Percentiles rank a stretch among this genome's conserved stretches.
Conservation (phyloP, 2,888 invertebrate species). For the Dastarcus helophoroides region DNA sequence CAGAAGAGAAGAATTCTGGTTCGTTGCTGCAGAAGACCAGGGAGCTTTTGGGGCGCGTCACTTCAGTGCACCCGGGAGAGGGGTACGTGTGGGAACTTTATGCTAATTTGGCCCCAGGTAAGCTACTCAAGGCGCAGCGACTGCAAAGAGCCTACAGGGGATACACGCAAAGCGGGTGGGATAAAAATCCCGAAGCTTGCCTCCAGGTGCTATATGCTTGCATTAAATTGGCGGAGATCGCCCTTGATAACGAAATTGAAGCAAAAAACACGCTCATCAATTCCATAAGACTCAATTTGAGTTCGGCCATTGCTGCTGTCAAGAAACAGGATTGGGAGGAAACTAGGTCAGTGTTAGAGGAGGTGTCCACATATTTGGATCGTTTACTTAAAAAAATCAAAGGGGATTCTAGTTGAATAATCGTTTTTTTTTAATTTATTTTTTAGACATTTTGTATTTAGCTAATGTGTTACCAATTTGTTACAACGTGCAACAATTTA, state of each 20-base stretch:
- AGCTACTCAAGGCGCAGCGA: slow-evolving; percentile 53
- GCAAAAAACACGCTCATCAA: slow-evolving; percentile 25
- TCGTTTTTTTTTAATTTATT: no score
- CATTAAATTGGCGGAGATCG: slow-evolving; percentile 45
- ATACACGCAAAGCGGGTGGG: slow-evolving; percentile 53
- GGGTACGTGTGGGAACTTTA: slow-evolving; percentile 74
- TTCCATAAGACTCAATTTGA: slow-evolving; percentile 29
- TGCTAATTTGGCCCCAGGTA: slow-evolving; percentile 54
- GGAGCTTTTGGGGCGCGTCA: slow-evolving; percentile 64
- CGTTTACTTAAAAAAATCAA: slow-evolving; percentile 8
- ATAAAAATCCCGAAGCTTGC: slow-evolving; percentile 46
- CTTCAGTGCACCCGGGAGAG: slow-evolving; percentile 54
- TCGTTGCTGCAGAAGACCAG: slow-evolving; percentile 46
- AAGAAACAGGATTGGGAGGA: slow-evolving; percentile 34
- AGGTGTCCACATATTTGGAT: slow-evolving; percentile 19
- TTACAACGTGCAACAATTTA: no score
- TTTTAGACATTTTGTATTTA: no score
- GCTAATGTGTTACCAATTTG: no score
- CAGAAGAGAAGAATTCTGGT: slow-evolving; percentile 41
- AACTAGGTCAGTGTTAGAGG: slow-evolving; percentile 26
- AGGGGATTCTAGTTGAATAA: no score
- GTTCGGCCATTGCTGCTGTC: slow-evolving; percentile 33
- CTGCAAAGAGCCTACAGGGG: slow-evolving; percentile 68
- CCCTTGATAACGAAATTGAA: slow-evolving; percentile 38
- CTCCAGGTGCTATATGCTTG: slow-evolving; percentile 52